Evolutionary conservation across 92 coral and sea anemone genomes (phyloP).

Genomic region (Phenganax marumi): DNA sequence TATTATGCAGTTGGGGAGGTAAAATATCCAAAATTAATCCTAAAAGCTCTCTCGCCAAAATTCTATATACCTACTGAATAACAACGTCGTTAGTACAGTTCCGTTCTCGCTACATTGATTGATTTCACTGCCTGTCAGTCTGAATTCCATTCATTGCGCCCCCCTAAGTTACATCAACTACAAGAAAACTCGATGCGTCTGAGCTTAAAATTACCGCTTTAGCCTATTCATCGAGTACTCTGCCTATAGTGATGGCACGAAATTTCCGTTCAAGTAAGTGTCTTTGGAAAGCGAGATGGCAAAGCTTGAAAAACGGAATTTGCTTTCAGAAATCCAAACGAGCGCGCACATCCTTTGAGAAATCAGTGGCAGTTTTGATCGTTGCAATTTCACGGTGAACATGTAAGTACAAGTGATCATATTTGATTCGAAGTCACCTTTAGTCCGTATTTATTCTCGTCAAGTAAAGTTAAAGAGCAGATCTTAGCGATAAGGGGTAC

Average conservation of each 20-base stretch:
- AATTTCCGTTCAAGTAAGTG: background rate
- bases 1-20: background rate
- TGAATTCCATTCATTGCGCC: slow-evolving; percentile 11
- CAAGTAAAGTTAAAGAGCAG: background rate
- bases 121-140: slow-evolving; percentile 13
- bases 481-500: slow-evolving; percentile 24
- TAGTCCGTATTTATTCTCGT: background rate
- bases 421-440: slow-evolving; percentile 1
- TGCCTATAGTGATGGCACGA: slow-evolving; percentile 10
- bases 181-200: slow-evolving; percentile 5
- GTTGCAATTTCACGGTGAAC: background rate
- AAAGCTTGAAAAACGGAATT: background rate
- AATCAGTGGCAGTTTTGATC: background rate
- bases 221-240: slow-evolving; percentile 11
- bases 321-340: background rate
- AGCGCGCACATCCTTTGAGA: background rate
- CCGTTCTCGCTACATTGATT: slow-evolving; percentile 9
- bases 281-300: background rate
- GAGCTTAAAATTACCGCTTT: background rate
- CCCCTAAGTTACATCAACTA: background rate
- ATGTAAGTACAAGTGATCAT: background rate
- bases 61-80: slow-evolving; percentile 7
- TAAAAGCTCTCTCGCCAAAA: slow-evolving; percentile 1
- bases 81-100: slow-evolving; percentile 11
- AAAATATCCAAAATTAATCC: background rate